Evolutionary conservation across 2,113 vertebrate species (phyloP).

Genomic region (Grus americana): DNA sequence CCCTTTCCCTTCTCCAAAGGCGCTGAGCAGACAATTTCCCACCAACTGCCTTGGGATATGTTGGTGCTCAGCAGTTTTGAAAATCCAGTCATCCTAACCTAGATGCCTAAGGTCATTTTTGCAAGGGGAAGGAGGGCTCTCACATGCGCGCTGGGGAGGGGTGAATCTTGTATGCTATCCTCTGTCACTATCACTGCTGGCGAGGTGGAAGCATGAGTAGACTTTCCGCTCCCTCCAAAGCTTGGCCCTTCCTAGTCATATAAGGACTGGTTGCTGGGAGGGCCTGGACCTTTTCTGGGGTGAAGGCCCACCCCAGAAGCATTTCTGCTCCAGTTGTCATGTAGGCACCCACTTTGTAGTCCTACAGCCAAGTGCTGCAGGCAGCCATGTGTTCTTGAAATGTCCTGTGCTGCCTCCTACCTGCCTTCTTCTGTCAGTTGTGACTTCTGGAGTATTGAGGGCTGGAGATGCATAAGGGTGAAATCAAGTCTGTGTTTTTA

Average conservation of each 20-base stretch:
- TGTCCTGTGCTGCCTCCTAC: slow-evolving; percentile 79
- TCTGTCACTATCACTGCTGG: not conserved
- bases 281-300: not conserved
- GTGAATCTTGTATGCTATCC: slow-evolving; percentile 16
- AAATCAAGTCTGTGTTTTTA: not conserved
- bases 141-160: not conserved
- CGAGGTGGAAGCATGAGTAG: not conserved
- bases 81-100: slow-evolving; percentile 56
- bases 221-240: not conserved
- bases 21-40: slow-evolving; percentile 16
- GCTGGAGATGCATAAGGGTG: not conserved
- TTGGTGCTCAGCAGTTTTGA: slow-evolving; percentile 59
- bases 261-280: not conserved
- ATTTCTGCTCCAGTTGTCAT: not conserved
- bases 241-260: not conserved
- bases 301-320: not conserved
- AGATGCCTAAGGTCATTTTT: slow-evolving; percentile 49
- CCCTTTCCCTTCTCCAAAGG: not conserved
- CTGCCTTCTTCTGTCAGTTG: slow-evolving; percentile 28
- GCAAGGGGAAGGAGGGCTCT: slow-evolving; percentile 27
- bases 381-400: slow-evolving; percentile 49
- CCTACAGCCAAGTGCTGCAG: not conserved
- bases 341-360: slow-evolving; percentile 4
- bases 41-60: slow-evolving; percentile 38
- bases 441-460: not conserved